phyloP scores from a whole-genome alignment of 2,797 vertebrate genomes.

The Gobionotothen gibberifrons region DNA sequence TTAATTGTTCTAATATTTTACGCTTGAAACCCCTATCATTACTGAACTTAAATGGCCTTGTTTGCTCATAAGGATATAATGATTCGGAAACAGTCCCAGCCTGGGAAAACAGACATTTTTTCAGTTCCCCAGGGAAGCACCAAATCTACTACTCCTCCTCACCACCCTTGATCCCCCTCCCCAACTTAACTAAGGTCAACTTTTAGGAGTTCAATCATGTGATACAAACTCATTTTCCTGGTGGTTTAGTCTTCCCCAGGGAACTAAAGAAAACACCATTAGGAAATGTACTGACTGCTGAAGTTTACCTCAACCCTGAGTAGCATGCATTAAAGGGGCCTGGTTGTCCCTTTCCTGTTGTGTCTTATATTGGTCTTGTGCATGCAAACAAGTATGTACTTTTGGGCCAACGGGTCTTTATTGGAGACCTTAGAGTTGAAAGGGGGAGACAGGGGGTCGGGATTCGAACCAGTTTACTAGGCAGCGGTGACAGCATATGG shows the following conservation, averaged over 20 bases:
- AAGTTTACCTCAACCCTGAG: conserved; percentile 8
- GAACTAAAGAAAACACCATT: conserved; percentile 40
- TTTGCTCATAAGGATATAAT: neutral
- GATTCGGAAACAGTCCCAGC: conserved; percentile 16
- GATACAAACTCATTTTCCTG: conserved; percentile 38
- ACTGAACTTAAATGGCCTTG: neutral
- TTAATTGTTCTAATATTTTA: neutral
- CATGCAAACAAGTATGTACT: too few relatives aligned
- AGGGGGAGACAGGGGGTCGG: too few relatives aligned
- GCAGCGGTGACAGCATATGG: too few relatives aligned
- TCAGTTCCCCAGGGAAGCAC: conserved; percentile 41
- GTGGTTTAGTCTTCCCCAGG: conserved; percentile 5
- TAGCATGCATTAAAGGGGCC: neutral
- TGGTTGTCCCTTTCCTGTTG: too few relatives aligned
- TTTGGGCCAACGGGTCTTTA: too few relatives aligned
- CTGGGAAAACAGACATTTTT: conserved; percentile 68
- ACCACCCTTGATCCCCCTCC: neutral
- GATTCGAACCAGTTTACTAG: too few relatives aligned
- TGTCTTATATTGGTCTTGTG: too few relatives aligned
- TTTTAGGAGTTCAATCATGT: conserved; percentile 43
- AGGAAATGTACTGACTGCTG: conserved; percentile 2
- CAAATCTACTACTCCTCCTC: neutral
- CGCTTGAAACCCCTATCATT: neutral
- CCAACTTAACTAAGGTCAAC: conserved; percentile 37
- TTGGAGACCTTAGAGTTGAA: too few relatives aligned